Conservation (phyloP, 2,797 vertebrate species). For the Pelochelys cantorii region DNA sequence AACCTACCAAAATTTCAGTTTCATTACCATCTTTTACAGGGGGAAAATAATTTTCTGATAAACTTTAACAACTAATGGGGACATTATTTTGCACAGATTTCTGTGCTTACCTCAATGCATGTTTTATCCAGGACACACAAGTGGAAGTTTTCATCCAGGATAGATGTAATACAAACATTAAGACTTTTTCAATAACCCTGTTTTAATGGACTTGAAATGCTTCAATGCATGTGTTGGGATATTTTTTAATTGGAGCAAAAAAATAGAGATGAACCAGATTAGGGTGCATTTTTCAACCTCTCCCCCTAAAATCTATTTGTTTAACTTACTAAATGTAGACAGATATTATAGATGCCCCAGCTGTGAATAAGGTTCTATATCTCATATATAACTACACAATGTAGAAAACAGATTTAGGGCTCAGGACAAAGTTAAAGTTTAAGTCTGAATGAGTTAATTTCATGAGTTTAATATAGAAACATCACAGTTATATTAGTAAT, state of each 20-base stretch:
- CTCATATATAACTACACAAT: not conserved
- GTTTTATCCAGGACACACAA: not conserved
- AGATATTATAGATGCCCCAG: not conserved
- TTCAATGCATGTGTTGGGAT: not conserved
- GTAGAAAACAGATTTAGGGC: constrained; percentile 4
- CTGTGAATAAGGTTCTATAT: not conserved
- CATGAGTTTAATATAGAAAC: not conserved
- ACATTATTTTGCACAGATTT: fast-evolving
- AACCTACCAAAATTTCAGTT: not conserved
- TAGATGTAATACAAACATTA: too few relatives aligned
- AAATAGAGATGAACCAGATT: not conserved
- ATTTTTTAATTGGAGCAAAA: constrained; percentile 1
- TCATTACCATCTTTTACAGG: not conserved
- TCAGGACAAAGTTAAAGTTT: not conserved
- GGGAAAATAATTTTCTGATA: not conserved
- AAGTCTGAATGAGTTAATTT: constrained; percentile 23
- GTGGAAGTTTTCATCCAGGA: not conserved
- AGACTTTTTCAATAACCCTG: not conserved
- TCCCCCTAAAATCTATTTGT: not conserved
- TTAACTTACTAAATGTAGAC: not conserved
- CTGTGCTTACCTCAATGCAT: not conserved
- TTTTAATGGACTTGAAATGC: not conserved
- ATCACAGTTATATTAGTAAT: not conserved
- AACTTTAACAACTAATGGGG: not conserved
- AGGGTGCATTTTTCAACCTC: not conserved